A percentile compares a stretch with the other conserved stretches of the same genome.
phyloP scores from a whole-genome alignment of 2,888 invertebrate species.

The Drosophila mimica region DNA sequence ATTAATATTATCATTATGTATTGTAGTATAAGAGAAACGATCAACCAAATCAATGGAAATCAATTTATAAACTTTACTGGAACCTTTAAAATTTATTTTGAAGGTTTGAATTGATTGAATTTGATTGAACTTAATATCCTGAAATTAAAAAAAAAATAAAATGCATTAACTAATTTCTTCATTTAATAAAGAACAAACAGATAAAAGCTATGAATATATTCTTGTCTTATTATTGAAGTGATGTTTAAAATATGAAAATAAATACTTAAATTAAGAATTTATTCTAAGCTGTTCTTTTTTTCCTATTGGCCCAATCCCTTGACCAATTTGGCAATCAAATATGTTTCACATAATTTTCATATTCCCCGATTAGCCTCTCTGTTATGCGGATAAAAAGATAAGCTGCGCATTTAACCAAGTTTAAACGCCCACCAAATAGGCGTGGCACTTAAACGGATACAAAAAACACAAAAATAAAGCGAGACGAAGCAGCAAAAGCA shows the following conservation, averaged over 20 bases:
- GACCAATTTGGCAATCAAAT: neutral
- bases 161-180: neutral
- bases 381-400: conserved; percentile 8
- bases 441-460: conserved; percentile 10
- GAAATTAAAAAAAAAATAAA: neutral
- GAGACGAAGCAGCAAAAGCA: conserved; percentile 3
- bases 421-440: conserved; percentile 8
- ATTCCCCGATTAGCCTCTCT: neutral
- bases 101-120: no score
- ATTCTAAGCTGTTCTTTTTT: no score
- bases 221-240: no score
- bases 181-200: neutral
- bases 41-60: neutral
- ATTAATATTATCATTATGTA: no score
- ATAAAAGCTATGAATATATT: neutral
- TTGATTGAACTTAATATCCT: no score
- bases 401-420: conserved; percentile 1
- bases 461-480: neutral
- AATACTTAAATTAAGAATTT: neutral
- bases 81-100: neutral
- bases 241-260: neutral
- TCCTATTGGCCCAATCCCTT: neutral
- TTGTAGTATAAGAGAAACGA: neutral
- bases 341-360: neutral
- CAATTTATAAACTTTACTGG: neutral